A percentile compares a stretch with the other conserved stretches of the same genome.
phyloP scores from a whole-genome alignment of 2,797 vertebrate genomes.

The Anguilla megastoma region DNA sequence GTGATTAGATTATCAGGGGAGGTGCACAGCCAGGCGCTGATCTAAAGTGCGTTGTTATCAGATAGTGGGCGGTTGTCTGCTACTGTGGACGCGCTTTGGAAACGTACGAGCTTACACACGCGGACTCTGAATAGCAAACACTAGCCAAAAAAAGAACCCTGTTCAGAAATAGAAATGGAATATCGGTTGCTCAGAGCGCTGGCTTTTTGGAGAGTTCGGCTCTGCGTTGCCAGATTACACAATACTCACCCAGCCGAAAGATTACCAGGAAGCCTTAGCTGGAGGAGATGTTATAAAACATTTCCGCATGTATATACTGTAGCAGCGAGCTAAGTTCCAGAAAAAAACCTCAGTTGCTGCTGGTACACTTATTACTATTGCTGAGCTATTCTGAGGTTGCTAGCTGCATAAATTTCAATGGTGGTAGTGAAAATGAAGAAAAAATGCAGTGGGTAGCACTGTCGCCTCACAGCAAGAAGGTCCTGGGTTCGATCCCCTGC shows the following conservation, averaged over 20 bases:
- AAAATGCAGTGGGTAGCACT: no score
- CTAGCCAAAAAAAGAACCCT: not conserved
- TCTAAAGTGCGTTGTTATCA: slow-evolving; percentile 7
- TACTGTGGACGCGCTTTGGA: not conserved
- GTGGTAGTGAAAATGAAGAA: not conserved
- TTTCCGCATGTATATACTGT: not conserved
- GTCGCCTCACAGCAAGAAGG: no score
- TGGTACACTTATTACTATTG: not conserved
- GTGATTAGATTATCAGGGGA: not conserved
- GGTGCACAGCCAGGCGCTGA: not conserved
- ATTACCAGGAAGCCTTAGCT: not conserved
- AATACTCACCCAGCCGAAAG: not conserved
- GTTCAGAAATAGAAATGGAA: not conserved
- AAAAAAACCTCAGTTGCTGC: not conserved
- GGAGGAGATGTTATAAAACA: slow-evolving; percentile 21
- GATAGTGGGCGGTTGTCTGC: slow-evolving; percentile 10
- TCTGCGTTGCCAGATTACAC: not conserved
- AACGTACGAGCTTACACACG: slow-evolving; percentile 12
- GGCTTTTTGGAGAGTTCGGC: not conserved
- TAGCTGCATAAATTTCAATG: not conserved
- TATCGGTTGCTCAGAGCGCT: not conserved
- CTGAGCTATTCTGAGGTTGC: not conserved
- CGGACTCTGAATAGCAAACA: not conserved
- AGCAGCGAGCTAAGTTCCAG: no score
- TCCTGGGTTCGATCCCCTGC: no score